Evolutionary conservation across 35 echinoderm and acorn worm species (phyloP).

Genomic region (Ophiothrix spiculata): DNA sequence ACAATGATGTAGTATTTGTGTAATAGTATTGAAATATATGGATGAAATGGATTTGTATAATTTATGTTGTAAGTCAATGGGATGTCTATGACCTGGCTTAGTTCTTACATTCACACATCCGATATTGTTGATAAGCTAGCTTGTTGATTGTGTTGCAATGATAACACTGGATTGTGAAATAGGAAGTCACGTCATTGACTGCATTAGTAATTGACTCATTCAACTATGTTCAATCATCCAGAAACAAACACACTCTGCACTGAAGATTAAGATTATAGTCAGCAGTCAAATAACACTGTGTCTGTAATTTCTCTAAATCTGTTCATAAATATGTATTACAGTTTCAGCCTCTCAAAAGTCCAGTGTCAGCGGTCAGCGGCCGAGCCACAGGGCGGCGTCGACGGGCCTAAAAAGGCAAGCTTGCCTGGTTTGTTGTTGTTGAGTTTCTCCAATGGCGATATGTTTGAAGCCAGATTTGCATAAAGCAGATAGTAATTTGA

Average conservation of each 20-base stretch:
- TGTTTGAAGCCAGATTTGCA: not conserved
- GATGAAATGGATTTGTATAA: not conserved
- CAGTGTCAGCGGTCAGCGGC: slow-evolving; percentile 5
- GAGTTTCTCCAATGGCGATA: not conserved
- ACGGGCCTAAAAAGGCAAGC: too few relatives aligned
- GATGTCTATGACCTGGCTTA: too few relatives aligned
- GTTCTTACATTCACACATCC: too few relatives aligned
- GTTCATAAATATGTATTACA: not conserved
- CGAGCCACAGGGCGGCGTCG: not conserved
- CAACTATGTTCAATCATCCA: not conserved
- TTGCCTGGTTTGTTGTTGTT: not conserved
- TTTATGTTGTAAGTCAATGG: too few relatives aligned
- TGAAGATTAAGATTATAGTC: not conserved
- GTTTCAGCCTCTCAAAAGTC: not conserved
- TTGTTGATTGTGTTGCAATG: too few relatives aligned
- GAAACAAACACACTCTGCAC: not conserved
- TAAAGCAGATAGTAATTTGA: not conserved
- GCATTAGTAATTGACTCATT: not conserved
- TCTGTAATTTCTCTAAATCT: not conserved
- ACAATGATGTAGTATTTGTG: not conserved
- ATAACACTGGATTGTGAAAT: too few relatives aligned
- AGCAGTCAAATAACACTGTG: not conserved
- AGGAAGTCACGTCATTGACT: too few relatives aligned
- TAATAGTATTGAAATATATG: not conserved
- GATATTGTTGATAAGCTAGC: too few relatives aligned